phyloP scores from a whole-genome alignment of 1,140 invertebrate species.

The Camponotus pennsylvanicus region DNA sequence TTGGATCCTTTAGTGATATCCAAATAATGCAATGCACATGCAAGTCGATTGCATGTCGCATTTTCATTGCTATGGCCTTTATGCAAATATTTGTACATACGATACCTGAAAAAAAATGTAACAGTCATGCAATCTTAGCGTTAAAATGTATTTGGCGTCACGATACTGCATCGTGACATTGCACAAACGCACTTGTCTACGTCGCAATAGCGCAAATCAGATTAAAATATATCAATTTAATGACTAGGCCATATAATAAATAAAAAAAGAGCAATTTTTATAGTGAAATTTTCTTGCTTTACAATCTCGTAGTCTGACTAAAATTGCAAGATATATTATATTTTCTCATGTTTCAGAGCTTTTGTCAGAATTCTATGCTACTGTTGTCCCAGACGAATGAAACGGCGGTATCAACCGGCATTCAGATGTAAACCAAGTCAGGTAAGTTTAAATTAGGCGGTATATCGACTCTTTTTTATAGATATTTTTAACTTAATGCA shows the following conservation, averaged over 20 bases:
- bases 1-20: not conserved
- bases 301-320: constrained; percentile 7
- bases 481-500: constrained; percentile 5
- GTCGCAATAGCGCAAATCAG: constrained; percentile 11
- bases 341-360: constrained; percentile 88
- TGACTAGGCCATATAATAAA: too few relatives aligned
- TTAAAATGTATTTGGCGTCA: constrained; percentile 51
- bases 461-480: constrained; percentile 14
- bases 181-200: constrained; percentile 24
- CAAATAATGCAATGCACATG: constrained; percentile 14
- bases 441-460: constrained; percentile 86
- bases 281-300: not conserved
- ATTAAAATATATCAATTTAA: constrained; percentile 20
- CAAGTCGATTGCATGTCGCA: constrained; percentile 64
- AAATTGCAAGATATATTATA: not conserved
- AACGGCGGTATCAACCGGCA: constrained; percentile 92
- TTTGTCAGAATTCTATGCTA: constrained; percentile 93
- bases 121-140: constrained; percentile 70
- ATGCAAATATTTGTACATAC: constrained; percentile 70
- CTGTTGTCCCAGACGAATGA: constrained; percentile 92
- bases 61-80: constrained; percentile 48
- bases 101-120: constrained; percentile 62
- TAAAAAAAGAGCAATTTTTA: not conserved
- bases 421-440: constrained; percentile 93
- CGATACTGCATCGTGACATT: constrained; percentile 25